phyloP scores from a whole-genome alignment of 2,797 vertebrate genomes.

The Prionace glauca region DNA sequence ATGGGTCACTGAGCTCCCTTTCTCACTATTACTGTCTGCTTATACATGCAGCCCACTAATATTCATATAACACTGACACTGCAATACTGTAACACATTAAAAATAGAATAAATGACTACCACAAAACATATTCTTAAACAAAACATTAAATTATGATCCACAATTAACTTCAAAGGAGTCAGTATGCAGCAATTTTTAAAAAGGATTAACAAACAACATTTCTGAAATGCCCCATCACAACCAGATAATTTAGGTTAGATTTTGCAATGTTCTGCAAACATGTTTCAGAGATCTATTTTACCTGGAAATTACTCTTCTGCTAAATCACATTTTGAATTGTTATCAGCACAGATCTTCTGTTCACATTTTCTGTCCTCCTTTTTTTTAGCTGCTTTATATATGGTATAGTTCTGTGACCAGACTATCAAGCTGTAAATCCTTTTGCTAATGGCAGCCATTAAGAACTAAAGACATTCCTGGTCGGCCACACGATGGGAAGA shows the following conservation, averaged over 20 bases:
- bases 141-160: not conserved
- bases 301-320: not conserved
- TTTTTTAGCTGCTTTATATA: not conserved
- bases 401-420: not conserved
- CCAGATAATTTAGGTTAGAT: not conserved
- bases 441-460: not conserved
- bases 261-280: not conserved
- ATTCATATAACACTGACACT: not conserved
- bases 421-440: not conserved
- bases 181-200: not conserved
- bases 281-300: not conserved
- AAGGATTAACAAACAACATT: not conserved
- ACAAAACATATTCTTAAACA: not conserved
- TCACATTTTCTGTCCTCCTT: not conserved
- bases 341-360: not conserved
- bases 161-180: conserved; percentile 6
- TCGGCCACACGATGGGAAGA: not conserved
- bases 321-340: not conserved
- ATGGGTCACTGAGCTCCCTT: not conserved
- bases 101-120: conserved; percentile 6
- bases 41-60: not conserved
- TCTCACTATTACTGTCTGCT: not conserved
- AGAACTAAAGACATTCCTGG: not conserved
- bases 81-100: conserved; percentile 1
- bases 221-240: not conserved